Evolutionary conservation across 2,888 invertebrate species (phyloP).

Genomic region (Agonopterix arenella): DNA sequence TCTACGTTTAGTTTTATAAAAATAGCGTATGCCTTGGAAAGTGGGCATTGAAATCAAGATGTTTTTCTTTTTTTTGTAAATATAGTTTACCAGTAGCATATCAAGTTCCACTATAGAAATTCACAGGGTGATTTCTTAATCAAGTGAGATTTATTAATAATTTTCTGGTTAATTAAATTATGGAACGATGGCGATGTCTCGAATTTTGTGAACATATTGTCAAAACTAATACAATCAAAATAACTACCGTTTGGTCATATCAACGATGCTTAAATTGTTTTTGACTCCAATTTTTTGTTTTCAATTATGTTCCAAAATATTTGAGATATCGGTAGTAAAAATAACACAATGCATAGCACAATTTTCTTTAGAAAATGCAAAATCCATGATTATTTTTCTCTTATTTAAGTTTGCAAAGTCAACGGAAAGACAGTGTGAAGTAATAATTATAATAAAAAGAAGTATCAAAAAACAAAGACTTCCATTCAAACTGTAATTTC

Average conservation of each 20-base stretch:
- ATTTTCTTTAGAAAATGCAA: neutral
- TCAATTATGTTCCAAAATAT: too few relatives aligned
- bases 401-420: neutral
- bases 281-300: too few relatives aligned
- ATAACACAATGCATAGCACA: neutral
- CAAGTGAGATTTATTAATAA: slow-evolving; percentile 38
- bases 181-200: neutral
- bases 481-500: neutral
- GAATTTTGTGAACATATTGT: neutral
- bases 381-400: neutral
- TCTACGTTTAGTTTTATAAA: too few relatives aligned
- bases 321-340: too few relatives aligned
- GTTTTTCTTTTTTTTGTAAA: slow-evolving; percentile 13
- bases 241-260: too few relatives aligned
- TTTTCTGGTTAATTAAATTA: slow-evolving; percentile 3
- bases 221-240: too few relatives aligned
- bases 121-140: slow-evolving; percentile 42
- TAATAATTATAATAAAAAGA: neutral
- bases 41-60: slow-evolving; percentile 1
- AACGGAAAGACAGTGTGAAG: slow-evolving; percentile 1
- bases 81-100: slow-evolving; percentile 21
- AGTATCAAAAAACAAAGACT: neutral
- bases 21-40: too few relatives aligned
- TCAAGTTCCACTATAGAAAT: slow-evolving; percentile 30
- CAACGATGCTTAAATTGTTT: too few relatives aligned